A percentile compares a stretch with the other conserved stretches of the same genome.
phyloP scores from a whole-genome alignment of 53 echinoderm and acorn worm species.

The Glandiceps talaboti region DNA sequence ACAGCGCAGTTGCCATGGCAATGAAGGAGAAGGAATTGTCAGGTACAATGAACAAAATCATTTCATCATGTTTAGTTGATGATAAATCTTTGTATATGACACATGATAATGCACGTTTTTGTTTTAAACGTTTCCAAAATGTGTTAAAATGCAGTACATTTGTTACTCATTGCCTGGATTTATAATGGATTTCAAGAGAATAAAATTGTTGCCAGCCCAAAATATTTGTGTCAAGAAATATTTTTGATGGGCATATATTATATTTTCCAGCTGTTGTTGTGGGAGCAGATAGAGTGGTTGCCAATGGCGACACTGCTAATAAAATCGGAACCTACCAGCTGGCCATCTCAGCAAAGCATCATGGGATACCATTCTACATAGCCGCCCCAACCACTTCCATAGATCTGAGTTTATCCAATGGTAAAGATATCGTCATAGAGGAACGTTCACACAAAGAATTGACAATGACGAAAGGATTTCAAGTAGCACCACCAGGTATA shows the following conservation, averaged over 20 bases:
- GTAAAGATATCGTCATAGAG: conserved; percentile 76
- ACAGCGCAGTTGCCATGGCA: conserved; percentile 91
- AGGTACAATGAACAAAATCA: too few species aligned
- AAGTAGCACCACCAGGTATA: conserved; percentile 69
- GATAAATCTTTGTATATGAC: too few species aligned
- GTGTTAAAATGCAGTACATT: too few species aligned
- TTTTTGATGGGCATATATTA: too few species aligned
- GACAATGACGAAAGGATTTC: conserved; percentile 44
- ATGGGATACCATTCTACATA: conserved; percentile 82
- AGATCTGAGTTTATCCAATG: conserved; percentile 42
- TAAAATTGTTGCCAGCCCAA: too few species aligned
- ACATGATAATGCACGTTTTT: too few species aligned
- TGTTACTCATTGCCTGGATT: too few species aligned
- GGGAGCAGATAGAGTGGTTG: conserved; percentile 90
- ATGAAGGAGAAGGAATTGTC: conserved; percentile 74
- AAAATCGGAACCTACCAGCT: conserved; percentile 97
- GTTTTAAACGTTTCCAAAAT: too few species aligned
- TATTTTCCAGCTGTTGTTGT: conserved; percentile 79
- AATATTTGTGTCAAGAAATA: too few species aligned
- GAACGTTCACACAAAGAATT: conserved; percentile 62
- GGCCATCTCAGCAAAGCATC: conserved; percentile 69
- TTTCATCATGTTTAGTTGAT: too few species aligned
- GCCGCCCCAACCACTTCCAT: conserved; percentile 64
- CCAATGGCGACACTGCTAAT: conserved; percentile 96
- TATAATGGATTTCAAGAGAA: too few species aligned